Evolutionary conservation across 2,888 invertebrate species (phyloP).

Genomic region (Acutogordius australiensis): DNA sequence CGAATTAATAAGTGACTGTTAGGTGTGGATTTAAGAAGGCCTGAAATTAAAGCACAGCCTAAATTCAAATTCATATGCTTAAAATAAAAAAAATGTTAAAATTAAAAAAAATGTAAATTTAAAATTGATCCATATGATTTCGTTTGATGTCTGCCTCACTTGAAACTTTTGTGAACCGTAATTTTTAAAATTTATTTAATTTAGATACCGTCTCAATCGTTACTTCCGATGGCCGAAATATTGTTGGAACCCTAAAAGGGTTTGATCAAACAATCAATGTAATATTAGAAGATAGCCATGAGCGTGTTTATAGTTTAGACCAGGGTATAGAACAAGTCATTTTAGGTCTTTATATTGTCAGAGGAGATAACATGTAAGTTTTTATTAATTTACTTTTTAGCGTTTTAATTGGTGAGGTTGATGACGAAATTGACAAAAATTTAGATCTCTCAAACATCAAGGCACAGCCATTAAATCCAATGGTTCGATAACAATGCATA

Average conservation of each 20-base stretch:
- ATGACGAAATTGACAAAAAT: slow-evolving; percentile 29
- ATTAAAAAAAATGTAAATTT: too few relatives aligned
- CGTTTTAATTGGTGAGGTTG: slow-evolving; percentile 31
- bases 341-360: slow-evolving; percentile 74
- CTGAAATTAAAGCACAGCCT: too few relatives aligned
- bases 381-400: slow-evolving; percentile 22
- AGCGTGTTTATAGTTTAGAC: slow-evolving; percentile 72
- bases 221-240: slow-evolving; percentile 76
- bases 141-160: too few relatives aligned
- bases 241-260: slow-evolving; percentile 80
- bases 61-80: too few relatives aligned
- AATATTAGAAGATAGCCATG: slow-evolving; percentile 85
- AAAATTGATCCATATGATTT: too few relatives aligned
- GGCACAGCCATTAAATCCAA: slow-evolving; percentile 29
- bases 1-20: too few relatives aligned
- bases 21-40: too few relatives aligned
- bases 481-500: slow-evolving; percentile 20
- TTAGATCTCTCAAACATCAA: slow-evolving; percentile 29
- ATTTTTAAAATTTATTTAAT: slow-evolving; percentile 10
- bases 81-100: too few relatives aligned
- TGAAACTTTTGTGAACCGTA: slow-evolving; percentile 31
- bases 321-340: slow-evolving; percentile 78
- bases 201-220: slow-evolving; percentile 63
- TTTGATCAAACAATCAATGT: slow-evolving; percentile 98
- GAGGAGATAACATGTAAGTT: slow-evolving; percentile 69